These are phyloP conservation scores for Lontra canadensis DNA, from an alignment of 2,113 vertebrate genomes.

Conservation along the genomic window DNA sequence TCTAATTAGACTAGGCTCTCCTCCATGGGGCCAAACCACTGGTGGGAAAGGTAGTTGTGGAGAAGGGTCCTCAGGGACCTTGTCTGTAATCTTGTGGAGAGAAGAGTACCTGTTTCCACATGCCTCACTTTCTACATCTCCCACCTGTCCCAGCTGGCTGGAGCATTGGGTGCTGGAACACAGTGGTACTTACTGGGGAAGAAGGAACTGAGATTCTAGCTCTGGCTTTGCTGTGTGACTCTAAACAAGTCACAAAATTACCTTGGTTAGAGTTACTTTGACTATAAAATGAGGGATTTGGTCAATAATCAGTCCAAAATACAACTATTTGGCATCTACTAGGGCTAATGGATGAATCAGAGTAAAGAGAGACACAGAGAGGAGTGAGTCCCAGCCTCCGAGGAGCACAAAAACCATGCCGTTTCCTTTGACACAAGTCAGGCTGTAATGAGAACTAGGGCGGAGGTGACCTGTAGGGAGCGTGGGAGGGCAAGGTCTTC, in stretches of 20 bases:
- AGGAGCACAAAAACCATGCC: background rate
- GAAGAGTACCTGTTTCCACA: background rate
- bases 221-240: background rate
- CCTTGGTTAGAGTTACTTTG: background rate
- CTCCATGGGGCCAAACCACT: accelerated
- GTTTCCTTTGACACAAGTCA: no score
- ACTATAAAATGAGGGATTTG: background rate
- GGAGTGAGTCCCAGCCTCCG: background rate
- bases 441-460: background rate
- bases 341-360: background rate
- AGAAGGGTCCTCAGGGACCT: background rate
- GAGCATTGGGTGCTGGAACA: background rate
- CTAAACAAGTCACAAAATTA: background rate
- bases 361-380: background rate
- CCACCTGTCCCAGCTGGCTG: background rate
- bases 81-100: background rate
- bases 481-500: background rate
- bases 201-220: background rate
- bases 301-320: background rate
- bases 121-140: background rate
- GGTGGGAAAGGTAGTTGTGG: background rate
- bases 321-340: background rate
- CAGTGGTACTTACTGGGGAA: background rate
- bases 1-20: background rate
- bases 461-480: background rate